Conservation (phyloP, 2,888 invertebrate species). For the Hyles lineata region DNA sequence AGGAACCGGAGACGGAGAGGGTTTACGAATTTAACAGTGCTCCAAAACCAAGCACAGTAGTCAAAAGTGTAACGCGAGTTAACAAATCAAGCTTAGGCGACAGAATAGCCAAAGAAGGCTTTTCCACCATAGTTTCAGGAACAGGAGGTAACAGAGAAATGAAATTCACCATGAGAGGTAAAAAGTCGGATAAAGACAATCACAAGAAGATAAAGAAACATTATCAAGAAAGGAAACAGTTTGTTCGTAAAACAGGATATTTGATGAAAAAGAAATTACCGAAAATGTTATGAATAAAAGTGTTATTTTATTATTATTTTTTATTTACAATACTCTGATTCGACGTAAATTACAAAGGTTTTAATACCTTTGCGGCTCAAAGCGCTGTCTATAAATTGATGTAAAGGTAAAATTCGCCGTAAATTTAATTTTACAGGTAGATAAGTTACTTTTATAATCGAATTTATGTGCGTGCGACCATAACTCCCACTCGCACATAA, state of each 20-base stretch:
- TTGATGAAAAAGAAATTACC: conserved; percentile 67
- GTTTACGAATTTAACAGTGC: conserved; percentile 71
- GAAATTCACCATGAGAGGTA: conserved; percentile 88
- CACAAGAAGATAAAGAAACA: conserved; percentile 87
- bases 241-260: conserved; percentile 81
- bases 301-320: conserved; percentile 28
- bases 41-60: conserved; percentile 78
- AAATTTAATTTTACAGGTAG: too few relatives aligned
- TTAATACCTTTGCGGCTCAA: too few relatives aligned
- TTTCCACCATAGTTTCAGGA: conserved; percentile 75
- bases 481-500: too few relatives aligned
- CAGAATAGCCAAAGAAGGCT: conserved; percentile 86
- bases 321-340: background rate
- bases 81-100: conserved; percentile 90
- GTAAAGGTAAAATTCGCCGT: too few relatives aligned
- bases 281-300: conserved; percentile 51
- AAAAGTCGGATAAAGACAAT: conserved; percentile 81
- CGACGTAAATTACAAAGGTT: too few relatives aligned
- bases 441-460: too few relatives aligned
- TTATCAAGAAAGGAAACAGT: conserved; percentile 88
- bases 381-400: too few relatives aligned
- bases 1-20: conserved; percentile 49
- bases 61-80: conserved; percentile 78
- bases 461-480: too few relatives aligned
- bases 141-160: conserved; percentile 91